Percentiles rank a stretch among this genome's conserved stretches.
These are phyloP conservation scores for Hydrolagus colliei DNA, from an alignment of 2,797 vertebrate genomes.

Conservation along the genomic window DNA sequence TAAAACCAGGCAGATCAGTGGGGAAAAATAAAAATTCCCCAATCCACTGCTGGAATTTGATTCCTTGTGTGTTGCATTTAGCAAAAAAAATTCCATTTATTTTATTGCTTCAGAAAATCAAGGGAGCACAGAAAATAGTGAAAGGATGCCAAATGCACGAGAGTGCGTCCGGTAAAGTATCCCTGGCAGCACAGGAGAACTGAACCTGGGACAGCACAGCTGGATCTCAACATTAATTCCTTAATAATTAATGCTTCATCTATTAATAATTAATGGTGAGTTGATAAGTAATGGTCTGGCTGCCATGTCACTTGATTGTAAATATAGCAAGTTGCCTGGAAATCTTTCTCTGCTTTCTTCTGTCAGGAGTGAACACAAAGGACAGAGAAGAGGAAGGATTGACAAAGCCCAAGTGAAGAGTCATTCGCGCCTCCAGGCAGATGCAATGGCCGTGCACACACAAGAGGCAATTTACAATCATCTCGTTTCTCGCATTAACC, in stretches of 20 bases:
- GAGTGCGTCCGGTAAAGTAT: slow-evolving; percentile 39
- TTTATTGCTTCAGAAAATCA: slow-evolving; percentile 41
- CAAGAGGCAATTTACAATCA: not conserved
- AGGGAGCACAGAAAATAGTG: slow-evolving; percentile 36
- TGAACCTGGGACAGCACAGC: slow-evolving; percentile 58
- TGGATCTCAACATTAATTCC: slow-evolving; percentile 60
- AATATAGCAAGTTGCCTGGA: slow-evolving; percentile 54
- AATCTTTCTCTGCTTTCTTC: slow-evolving; percentile 45
- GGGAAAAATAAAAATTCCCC: not conserved
- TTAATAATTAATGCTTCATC: slow-evolving; percentile 67
- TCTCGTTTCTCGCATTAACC: no score
- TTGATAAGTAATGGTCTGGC: slow-evolving; percentile 58
- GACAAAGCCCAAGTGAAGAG: slow-evolving; percentile 34
- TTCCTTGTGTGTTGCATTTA: slow-evolving; percentile 28
- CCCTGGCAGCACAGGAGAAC: slow-evolving; percentile 42
- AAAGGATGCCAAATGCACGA: slow-evolving; percentile 38
- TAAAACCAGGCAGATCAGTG: not conserved
- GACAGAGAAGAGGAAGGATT: not conserved
- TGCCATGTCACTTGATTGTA: slow-evolving; percentile 59
- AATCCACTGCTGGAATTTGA: slow-evolving; percentile 1
- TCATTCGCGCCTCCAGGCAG: not conserved
- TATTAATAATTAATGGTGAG: slow-evolving; percentile 68
- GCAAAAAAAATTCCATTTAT: not conserved
- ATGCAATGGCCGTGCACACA: rapidly evolving
- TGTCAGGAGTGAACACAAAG: slow-evolving; percentile 23